Evolutionary conservation across 1,140 invertebrate genomes (phyloP).

Genomic region (Brachionus plicatilis): DNA sequence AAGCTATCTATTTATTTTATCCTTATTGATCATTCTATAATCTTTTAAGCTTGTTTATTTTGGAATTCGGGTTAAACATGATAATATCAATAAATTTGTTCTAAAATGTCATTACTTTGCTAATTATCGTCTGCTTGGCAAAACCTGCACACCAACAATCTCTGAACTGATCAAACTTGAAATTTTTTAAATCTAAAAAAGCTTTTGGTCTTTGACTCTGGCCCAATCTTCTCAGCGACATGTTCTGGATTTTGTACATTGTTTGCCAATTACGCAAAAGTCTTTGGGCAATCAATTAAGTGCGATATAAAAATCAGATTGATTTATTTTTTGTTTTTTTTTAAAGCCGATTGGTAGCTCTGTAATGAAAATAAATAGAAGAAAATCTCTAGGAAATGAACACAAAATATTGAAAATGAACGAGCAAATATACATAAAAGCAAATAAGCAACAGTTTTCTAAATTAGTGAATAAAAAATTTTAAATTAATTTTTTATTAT

Average conservation of each 20-base stretch:
- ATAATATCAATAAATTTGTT: neutral
- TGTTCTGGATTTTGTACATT: neutral
- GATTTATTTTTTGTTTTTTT: neutral
- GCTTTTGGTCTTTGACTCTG: too few species aligned
- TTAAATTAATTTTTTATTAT: slow-evolving; percentile 34
- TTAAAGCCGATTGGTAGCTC: neutral
- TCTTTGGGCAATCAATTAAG: neutral
- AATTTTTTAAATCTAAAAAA: too few species aligned
- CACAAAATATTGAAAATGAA: slow-evolving; percentile 10
- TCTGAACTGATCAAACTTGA: too few species aligned
- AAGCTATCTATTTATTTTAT: slow-evolving; percentile 9
- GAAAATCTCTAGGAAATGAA: slow-evolving; percentile 29
- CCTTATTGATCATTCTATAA: neutral
- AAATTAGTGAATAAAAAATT: slow-evolving; percentile 35
- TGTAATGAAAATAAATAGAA: neutral
- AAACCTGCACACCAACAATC: too few species aligned
- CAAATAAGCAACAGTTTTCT: slow-evolving; percentile 31
- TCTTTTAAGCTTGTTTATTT: slow-evolving; percentile 14
- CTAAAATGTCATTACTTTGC: neutral
- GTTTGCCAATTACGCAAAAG: neutral
- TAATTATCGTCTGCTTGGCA: neutral
- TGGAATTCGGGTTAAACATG: neutral
- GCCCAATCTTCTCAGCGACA: neutral
- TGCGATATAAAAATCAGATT: neutral
- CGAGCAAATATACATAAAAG: slow-evolving; percentile 10